These are phyloP conservation scores for Dolichomitus sp. DNA, from an alignment of 2,888 invertebrate genomes.

Conservation along the genomic window DNA sequence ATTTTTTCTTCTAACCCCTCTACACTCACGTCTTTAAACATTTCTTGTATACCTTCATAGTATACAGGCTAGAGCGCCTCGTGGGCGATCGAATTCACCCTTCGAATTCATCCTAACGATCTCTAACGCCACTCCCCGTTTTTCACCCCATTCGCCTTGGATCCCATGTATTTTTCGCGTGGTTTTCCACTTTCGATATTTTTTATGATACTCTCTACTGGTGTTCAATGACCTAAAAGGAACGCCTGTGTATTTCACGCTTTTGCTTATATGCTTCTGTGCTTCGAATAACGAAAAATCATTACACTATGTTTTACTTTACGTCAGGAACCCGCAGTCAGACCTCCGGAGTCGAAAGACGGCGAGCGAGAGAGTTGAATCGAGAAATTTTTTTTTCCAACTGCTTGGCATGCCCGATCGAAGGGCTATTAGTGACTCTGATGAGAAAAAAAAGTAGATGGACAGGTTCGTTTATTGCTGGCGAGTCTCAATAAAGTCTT, in stretches of 20 bases:
- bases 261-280: conserved; percentile 25
- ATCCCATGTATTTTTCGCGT: conserved; percentile 68
- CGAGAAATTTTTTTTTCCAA: conserved; percentile 43
- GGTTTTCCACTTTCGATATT: conserved; percentile 64
- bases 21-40: not conserved
- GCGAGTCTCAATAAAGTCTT: conserved; percentile 45
- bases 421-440: conserved; percentile 57
- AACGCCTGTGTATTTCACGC: conserved; percentile 36
- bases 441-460: conserved; percentile 56
- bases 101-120: conserved; percentile 70
- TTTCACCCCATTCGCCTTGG: conserved; percentile 42
- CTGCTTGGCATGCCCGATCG: conserved; percentile 55
- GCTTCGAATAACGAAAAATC: conserved; percentile 35
- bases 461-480: conserved; percentile 60
- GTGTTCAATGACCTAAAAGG: conserved; percentile 32
- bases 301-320: conserved; percentile 57
- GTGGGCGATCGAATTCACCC: conserved; percentile 45
- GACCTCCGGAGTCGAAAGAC: conserved; percentile 64
- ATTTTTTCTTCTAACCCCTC: conserved; percentile 27
- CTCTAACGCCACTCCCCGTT: conserved; percentile 72
- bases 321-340: not conserved
- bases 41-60: conserved; percentile 55
- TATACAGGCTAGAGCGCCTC: conserved; percentile 55
- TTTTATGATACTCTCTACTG: conserved; percentile 11
- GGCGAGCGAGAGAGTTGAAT: conserved; percentile 50